Conservation (phyloP, 2,797 vertebrate genomes). For the Pipistrellus pipistrellus region DNA sequence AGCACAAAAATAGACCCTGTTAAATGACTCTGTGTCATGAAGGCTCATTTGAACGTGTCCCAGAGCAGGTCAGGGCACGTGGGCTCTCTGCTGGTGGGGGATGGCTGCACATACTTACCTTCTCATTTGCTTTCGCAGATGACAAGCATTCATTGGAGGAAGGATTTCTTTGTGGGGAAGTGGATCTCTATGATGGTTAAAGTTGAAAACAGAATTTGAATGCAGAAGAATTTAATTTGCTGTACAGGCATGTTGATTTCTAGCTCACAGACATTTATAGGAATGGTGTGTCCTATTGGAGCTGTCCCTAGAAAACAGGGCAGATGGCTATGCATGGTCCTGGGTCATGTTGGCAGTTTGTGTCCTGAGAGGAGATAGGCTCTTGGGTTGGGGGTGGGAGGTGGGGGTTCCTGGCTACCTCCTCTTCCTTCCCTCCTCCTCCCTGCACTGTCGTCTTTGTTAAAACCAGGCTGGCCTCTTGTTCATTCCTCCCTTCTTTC, state of each 20-base stretch:
- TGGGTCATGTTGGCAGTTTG: not conserved
- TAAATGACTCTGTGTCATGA: not conserved
- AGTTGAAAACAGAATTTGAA: conserved; percentile 43
- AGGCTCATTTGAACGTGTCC: not conserved
- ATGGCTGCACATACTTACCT: not conserved
- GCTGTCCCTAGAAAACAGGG: not conserved
- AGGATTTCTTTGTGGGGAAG: not conserved
- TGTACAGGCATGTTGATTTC: not conserved
- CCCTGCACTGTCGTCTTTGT: not conserved
- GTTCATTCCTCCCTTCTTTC: not conserved
- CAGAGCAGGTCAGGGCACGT: not conserved
- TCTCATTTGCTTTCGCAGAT: not conserved
- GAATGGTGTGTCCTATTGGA: not conserved
- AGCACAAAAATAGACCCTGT: not conserved
- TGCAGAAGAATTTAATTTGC: not conserved
- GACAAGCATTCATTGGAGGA: not conserved
- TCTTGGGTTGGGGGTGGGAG: too few species aligned
- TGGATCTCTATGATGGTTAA: conserved; percentile 8
- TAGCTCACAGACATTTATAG: not conserved
- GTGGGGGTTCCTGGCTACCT: not conserved
- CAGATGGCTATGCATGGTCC: not conserved
- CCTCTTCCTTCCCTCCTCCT: not conserved
- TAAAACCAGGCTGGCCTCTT: not conserved
- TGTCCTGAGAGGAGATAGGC: not conserved
- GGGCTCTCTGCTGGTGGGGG: not conserved